These are phyloP conservation scores for Drosophila athabasca DNA, from an alignment of 1,140 invertebrate genomes.

Conservation along the genomic window DNA sequence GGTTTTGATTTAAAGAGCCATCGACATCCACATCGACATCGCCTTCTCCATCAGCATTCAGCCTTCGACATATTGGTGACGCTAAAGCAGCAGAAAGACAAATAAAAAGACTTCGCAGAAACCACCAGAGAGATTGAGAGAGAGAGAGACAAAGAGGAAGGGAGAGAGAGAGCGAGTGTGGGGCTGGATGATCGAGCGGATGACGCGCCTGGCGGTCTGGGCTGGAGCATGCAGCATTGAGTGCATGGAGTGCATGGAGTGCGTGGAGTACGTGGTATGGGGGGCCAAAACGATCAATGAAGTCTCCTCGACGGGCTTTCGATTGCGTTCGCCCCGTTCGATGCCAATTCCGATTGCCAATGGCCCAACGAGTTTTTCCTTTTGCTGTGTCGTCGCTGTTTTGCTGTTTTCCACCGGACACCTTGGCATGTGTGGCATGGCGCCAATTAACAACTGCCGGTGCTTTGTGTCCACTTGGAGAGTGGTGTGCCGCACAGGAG, in stretches of 20 bases:
- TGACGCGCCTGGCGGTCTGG: conserved; percentile 78
- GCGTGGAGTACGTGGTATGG: conserved; percentile 4
- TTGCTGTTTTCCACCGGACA: conserved; percentile 52
- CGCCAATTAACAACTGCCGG: conserved; percentile 83
- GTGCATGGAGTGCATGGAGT: neutral
- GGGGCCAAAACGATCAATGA: conserved; percentile 73
- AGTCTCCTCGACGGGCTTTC: conserved; percentile 46
- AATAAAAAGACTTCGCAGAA: conserved; percentile 56
- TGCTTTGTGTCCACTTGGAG: conserved; percentile 47
- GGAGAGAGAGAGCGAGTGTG: neutral
- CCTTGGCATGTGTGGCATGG: conserved; percentile 73
- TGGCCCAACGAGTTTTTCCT: conserved; percentile 2
- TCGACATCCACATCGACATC: conserved; percentile 16
- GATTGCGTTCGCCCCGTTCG: conserved; percentile 27
- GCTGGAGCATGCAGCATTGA: neutral
- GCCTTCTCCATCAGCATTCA: conserved; percentile 25
- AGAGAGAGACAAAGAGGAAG: neutral
- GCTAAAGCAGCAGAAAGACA: conserved; percentile 40
- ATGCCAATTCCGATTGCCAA: conserved; percentile 35
- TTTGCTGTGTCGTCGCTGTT: conserved; percentile 2
- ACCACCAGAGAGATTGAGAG: conserved; percentile 16
- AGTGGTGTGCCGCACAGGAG: conserved; percentile 11
- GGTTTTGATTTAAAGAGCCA: conserved; percentile 66
- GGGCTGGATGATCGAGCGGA: conserved; percentile 12
- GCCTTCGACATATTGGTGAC: conserved; percentile 73